Evolutionary conservation across 1,140 invertebrate species (phyloP), one percentile per base, ranked within the genome.

Genomic region (Potamilus streckersoni): DNA sequence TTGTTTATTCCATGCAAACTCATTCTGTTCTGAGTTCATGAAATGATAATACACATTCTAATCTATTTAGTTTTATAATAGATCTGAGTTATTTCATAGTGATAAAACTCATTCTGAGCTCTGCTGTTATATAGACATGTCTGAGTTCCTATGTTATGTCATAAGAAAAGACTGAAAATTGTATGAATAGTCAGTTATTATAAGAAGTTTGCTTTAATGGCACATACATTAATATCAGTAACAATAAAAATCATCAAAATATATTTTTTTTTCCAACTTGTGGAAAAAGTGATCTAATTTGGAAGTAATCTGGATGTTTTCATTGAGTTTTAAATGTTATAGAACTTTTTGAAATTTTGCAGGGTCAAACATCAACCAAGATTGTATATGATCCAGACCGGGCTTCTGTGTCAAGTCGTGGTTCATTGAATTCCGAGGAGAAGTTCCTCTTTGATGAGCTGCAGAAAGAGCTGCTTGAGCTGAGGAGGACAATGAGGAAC

Each of bases 401-500:
- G 15, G 86, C 83, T 17, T 80, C 80, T 12, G 81, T 76, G 8
- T 73, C 74, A 20, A 79, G 81, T 57, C 64, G 84, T 62, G 73
- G 80, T 14, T 86, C 86, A 3, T 67, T 88, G 55, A 85, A 86
- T 73, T 84, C 84, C 1, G 86, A 87, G 55, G 87, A 88, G 74
- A 85, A 85, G 65, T 75, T 70, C 31, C 67, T 88, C 57, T 87
- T 84, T 79, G 85, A 88, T 69, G 86, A 87, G 60, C 80, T 88
- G 3, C 86, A 87, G 79, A 69, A 79, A 69, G 86, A 88, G 76
- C 67, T 88, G 62, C 68, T 85, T 76, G 84, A 85, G 0, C 68
- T 88, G 20, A 82, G 83, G 57, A 72, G 80, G 67, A 72, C 70
- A 59, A 88, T 86, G 86, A 80, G 82, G n/a, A 67, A 71, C 17